Evolutionary conservation across 1,140 invertebrate genomes (phyloP), one percentile per base, ranked within the genome.

Genomic region (Tetragonula clypearis): DNA sequence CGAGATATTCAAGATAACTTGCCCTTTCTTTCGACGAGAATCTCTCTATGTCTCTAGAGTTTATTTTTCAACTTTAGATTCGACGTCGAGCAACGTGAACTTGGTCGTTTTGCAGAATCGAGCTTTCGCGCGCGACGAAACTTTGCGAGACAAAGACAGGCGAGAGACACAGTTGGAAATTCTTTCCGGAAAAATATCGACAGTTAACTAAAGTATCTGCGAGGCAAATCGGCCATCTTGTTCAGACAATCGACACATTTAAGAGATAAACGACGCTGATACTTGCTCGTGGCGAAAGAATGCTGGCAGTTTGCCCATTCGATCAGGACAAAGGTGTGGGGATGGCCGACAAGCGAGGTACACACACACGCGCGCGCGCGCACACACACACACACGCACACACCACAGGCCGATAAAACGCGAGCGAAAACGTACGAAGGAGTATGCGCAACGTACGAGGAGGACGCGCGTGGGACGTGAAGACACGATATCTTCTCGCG

Each of bases 401-500:
- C 35, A 35, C 35, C 35, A 35, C 62, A 58, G 53, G 35, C 58
- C 85, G 81, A 87, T 89, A 79, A 89, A 83, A 72, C 76, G 80
- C 85, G 74, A 84, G 71, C 69, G 62, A 73, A 65, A 55, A 82
- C n/a, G 71, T 62, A 73, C 55, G 78, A 66, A 86, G 85, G 56
- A 71, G 73, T 65, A 78, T 80, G 86, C 82, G 5, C 41, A 41
- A 41, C 41, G 41, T 49, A 87, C 56, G 85, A 85, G 75, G 73
- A 77, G 55, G 56, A 80, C 65, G 87, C 88, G 88, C 88, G 88
- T 89, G 87, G 88, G 88, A 84, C 74, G 88, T 66, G 87, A 89
- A 82, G 84, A 88, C 87, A 86, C 80, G 76, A 53, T 82, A 86
- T 89, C 68, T 76, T 89, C 80, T 71, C 79, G 88, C 77, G 76